Conservation (phyloP, 2,888 invertebrate genomes). For the Rotaria macrura region DNA sequence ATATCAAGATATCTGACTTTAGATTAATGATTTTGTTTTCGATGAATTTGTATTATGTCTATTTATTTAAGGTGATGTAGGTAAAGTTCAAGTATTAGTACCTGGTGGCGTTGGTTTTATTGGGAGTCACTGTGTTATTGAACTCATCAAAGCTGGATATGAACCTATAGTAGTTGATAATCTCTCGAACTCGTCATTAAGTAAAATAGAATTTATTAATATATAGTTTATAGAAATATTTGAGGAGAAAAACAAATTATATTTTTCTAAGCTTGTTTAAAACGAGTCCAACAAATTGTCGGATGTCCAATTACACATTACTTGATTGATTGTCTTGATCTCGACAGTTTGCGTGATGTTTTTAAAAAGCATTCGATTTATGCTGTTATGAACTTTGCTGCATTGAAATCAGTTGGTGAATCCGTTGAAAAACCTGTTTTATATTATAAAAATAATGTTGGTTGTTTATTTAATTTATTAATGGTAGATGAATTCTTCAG, state of each 20-base stretch:
- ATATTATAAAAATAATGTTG: constrained; percentile 85
- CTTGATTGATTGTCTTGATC: constrained; percentile 26
- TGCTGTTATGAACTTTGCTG: constrained; percentile 85
- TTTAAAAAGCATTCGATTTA: constrained; percentile 19
- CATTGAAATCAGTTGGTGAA: constrained; percentile 88
- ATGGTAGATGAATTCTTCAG: too few species aligned
- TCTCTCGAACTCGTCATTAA: constrained; percentile 72
- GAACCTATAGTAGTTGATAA: constrained; percentile 81
- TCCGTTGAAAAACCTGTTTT: constrained; percentile 79
- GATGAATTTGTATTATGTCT: too few species aligned
- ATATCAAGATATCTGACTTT: too few species aligned
- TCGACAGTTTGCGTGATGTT: background rate
- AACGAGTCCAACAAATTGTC: constrained; percentile 67
- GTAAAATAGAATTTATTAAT: too few species aligned
- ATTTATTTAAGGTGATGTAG: background rate
- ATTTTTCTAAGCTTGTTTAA: constrained; percentile 60
- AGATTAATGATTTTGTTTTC: too few species aligned
- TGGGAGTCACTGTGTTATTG: constrained; percentile 82
- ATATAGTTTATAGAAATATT: too few species aligned
- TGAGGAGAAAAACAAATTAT: background rate
- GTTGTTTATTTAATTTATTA: constrained; percentile 77
- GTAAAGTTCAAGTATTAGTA: constrained; percentile 13
- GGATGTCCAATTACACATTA: constrained; percentile 54
- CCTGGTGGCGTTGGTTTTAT: constrained; percentile 31
- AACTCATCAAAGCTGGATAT: constrained; percentile 72